phyloP scores from a whole-genome alignment of 2,888 invertebrate species.

The Diadromus collaris region DNA sequence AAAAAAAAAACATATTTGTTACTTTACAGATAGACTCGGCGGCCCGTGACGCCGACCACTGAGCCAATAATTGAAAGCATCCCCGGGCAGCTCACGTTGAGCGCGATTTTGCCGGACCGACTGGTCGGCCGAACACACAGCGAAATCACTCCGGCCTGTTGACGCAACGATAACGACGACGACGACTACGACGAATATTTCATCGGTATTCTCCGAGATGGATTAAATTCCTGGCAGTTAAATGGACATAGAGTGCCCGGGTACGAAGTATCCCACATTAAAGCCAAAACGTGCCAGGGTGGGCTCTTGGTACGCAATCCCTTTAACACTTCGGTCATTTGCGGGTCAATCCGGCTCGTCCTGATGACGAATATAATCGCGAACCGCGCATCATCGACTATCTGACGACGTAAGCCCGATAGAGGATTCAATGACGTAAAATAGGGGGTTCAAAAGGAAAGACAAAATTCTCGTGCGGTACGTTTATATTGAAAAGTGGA shows the following conservation, averaged over 20 bases:
- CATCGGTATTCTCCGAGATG: slow-evolving; percentile 41
- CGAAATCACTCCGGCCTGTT: slow-evolving; percentile 31
- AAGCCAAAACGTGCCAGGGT: slow-evolving; percentile 17
- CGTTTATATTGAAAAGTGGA: not conserved
- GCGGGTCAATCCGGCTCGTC: slow-evolving; percentile 3
- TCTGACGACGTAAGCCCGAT: slow-evolving; percentile 3
- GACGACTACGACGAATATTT: slow-evolving; percentile 35
- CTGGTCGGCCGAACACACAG: slow-evolving; percentile 23
- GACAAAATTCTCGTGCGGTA: not conserved
- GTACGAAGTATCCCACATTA: slow-evolving; percentile 20
- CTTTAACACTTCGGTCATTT: not conserved
- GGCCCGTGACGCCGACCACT: slow-evolving; percentile 55
- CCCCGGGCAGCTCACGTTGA: slow-evolving; percentile 48
- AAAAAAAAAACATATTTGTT: slow-evolving; percentile 59
- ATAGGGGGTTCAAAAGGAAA: not conserved
- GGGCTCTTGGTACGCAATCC: slow-evolving; percentile 1
- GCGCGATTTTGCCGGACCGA: slow-evolving; percentile 25
- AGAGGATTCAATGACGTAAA: slow-evolving; percentile 25
- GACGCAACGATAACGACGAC: slow-evolving; percentile 40
- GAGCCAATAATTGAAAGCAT: slow-evolving; percentile 68
- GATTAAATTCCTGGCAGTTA: slow-evolving; percentile 39
- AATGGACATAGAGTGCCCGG: slow-evolving; percentile 48
- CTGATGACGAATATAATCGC: slow-evolving; percentile 12
- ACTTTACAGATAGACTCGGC: slow-evolving; percentile 70
- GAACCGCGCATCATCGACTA: slow-evolving; percentile 33